Base-by-base conservation (phyloP, 2,797 vertebrate species). In the Diglossa cyanea region DNA sequence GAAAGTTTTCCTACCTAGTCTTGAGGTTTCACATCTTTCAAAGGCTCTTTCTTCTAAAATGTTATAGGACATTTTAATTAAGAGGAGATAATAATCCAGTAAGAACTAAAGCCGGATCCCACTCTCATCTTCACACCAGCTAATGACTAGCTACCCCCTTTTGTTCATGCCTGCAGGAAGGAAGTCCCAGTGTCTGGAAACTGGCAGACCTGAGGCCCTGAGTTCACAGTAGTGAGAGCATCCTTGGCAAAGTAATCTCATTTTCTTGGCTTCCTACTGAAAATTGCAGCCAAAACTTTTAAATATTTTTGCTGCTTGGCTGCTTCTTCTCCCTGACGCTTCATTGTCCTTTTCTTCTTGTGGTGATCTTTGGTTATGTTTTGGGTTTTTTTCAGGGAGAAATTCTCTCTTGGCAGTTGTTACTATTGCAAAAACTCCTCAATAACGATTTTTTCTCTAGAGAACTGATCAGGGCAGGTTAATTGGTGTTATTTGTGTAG, bases 41-140 rank as follows among this genome's bases (percentile, higher is more conserved):
- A 79, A 88, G 30, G 17, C 48, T 88, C 35, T 72, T 83, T 91
- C 76, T 91, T 91, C 73, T 62, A 44, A 68, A 53, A 73, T 26
- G 19, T 31, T 58, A 53, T 28, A 37, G 75, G 66, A 6, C 45
- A 93, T 62, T 90, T 93, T 84, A 95, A 94, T 95, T 86, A 94
- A 73, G 70, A 65, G 66, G 23, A 67, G 30, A 40, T 78, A 92
- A 93, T 62, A 91, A 83, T 62, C 60, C 81, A 61, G 31, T 58
- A 70, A 62, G 66, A 86, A 33, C 11, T 78, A 31, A 86, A 86
- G 75, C 73, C 2, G 2, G 51, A 86, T 84, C n/a, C 23, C 31
- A 26, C 9, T 61, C 54, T 83, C 0, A 1, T 80, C 62, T 53
- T 33, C 79, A 78, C 58, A 54, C 30, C 71, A 66, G 40, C 73